Conservation (phyloP, 1,140 invertebrate species). For the Calosoma granatense region DNA sequence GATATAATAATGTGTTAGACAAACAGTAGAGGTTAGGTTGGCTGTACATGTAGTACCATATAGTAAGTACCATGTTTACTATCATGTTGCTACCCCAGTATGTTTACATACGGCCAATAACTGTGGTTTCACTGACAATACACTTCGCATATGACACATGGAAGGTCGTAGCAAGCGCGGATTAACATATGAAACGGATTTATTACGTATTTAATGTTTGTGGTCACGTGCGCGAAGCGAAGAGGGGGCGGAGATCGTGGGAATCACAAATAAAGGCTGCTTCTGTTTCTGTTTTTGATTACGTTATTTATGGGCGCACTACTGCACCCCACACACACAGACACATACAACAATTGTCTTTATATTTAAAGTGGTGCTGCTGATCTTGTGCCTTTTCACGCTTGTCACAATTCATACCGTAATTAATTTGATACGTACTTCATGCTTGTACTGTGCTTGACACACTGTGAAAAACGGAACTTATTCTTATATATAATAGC, state of each 20-base stretch:
- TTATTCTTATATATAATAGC: too few relatives aligned
- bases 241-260: conserved; percentile 25
- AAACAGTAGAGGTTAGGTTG: too few relatives aligned
- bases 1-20: too few relatives aligned
- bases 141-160: conserved; percentile 23
- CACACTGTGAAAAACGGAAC: too few relatives aligned
- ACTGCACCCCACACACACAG: too few relatives aligned
- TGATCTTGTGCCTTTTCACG: background rate
- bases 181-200: conserved; percentile 36
- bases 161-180: conserved; percentile 17
- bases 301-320: background rate
- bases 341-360: conserved; percentile 7
- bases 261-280: conserved; percentile 31
- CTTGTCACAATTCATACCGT: background rate
- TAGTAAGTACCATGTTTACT: background rate
- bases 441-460: background rate
- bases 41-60: too few relatives aligned
- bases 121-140: conserved; percentile 23
- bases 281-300: conserved; percentile 6
- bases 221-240: conserved; percentile 23
- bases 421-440: background rate
- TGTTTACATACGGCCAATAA: conserved; percentile 17
- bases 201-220: conserved; percentile 33
- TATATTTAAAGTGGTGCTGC: background rate
- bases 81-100: background rate